phyloP scores from a whole-genome alignment of 1,140 invertebrate species.

The Diprion similis region DNA sequence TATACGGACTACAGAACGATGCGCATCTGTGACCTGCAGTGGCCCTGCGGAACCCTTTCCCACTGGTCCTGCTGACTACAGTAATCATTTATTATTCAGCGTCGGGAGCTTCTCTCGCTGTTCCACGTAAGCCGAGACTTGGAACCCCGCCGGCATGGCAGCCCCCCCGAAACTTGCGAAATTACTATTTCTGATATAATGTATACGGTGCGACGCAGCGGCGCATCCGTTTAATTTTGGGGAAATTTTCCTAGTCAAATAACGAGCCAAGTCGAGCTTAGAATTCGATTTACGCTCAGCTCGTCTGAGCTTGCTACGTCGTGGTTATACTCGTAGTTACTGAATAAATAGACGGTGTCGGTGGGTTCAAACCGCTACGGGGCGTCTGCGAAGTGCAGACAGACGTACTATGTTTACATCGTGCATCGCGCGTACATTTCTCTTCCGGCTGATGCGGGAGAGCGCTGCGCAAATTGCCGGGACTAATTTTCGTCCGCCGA shows the following conservation, averaged over 20 bases:
- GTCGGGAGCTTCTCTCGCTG: too few relatives aligned
- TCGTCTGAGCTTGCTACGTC: neutral
- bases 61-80: neutral
- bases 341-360: slow-evolving; percentile 1
- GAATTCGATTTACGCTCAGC: neutral
- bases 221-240: too few relatives aligned
- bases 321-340: neutral
- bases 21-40: neutral
- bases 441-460: too few relatives aligned
- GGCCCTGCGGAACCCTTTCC: neutral
- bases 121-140: too few relatives aligned
- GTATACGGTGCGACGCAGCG: too few relatives aligned
- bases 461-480: too few relatives aligned
- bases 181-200: too few relatives aligned
- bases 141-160: too few relatives aligned
- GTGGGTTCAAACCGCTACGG: neutral
- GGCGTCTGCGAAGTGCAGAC: neutral
- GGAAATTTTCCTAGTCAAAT: too few relatives aligned
- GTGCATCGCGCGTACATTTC: too few relatives aligned
- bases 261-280: neutral
- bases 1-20: neutral
- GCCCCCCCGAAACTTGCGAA: too few relatives aligned
- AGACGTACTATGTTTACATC: neutral
- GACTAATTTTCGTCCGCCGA: neutral
- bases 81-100: neutral